Base-by-base conservation (phyloP, 2,113 vertebrate species). In the Thamnaconus septentrionalis region DNA sequence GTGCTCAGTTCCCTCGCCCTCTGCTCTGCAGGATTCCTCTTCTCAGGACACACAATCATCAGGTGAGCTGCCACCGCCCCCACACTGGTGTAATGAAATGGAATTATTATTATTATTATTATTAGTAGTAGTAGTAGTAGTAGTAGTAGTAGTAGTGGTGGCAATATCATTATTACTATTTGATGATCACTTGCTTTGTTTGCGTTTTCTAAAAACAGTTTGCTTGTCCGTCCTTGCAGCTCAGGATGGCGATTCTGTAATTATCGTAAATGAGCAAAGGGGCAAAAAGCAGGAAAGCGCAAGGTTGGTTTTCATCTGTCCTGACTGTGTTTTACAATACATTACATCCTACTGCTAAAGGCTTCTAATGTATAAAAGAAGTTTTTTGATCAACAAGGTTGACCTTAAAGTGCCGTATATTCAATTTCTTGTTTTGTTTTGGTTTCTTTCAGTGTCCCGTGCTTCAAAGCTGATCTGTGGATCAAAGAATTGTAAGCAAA, bases 401-500 rank as follows among this genome's bases (percentile, higher is more conserved):
- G 18, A 31, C 18, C 18, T 31, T 40, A 45, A 8, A 11, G 5
- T 9, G 4, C 48, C 3, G 0, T 3, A 11, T n/a, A 50, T 50
- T 31, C 0, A 50, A 5, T 10, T 50, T 50, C 48, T 50, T 5
- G 9, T n/a, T 5, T 50, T 50, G 4, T n/a, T 11, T n/a, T n/a
- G 18, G 18, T 31, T 31, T 31, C 60, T 71, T 69, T 12, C 68
- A 98, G 96, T 58, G 77, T 88, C 64, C 91, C 92, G 0, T 95
- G 92, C 84, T 98, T 99, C 88, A 91, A 96, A 70, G 94, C 95
- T 0, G 96, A 98, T 49, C 83, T 96, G 3, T 99, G 97, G 97
- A 98, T 98, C 88, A 99, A 97, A 90, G 97, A 99, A 88, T 79
- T 98, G 97, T 98, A 85, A 96, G 95, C 94, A 7, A 4, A 39